A percentile compares a stretch with the other conserved stretches of the same genome.
Evolutionary conservation across 1,140 invertebrate species (phyloP).

Genomic region (Saccostrea echinata): DNA sequence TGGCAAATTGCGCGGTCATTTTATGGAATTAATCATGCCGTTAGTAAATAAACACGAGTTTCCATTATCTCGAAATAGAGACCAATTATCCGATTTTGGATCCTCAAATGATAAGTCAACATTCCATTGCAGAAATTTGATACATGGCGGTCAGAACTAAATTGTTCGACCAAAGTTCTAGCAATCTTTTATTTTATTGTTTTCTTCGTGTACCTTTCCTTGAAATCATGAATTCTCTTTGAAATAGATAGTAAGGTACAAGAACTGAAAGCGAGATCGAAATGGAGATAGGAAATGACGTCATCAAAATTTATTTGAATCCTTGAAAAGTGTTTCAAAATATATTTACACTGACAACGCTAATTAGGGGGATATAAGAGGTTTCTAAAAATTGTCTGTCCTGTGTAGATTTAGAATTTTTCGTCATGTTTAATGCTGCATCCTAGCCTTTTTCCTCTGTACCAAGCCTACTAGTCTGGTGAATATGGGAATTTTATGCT

Average conservation of each 20-base stretch:
- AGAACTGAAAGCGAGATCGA: neutral
- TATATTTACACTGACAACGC: constrained; percentile 30
- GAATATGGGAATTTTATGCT: constrained; percentile 27
- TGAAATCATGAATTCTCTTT: neutral
- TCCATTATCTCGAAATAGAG: constrained; percentile 33
- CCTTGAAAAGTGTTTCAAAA: constrained; percentile 17
- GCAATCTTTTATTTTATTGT: neutral
- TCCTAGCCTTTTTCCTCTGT: neutral
- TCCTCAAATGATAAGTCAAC: neutral
- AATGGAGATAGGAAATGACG: constrained; percentile 26
- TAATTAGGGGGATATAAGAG: neutral
- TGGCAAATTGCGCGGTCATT: constrained; percentile 19
- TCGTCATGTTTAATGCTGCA: constrained; percentile 16
- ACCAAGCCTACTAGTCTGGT: neutral
- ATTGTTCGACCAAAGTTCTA: constrained; percentile 7
- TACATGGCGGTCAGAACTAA: neutral
- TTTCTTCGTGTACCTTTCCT: neutral
- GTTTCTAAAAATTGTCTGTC: constrained; percentile 10
- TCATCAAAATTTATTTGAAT: constrained; percentile 17
- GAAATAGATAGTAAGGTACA: constrained; percentile 25
- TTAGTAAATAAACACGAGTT: constrained; percentile 5
- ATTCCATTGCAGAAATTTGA: constrained; percentile 1
- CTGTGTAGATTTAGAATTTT: constrained; percentile 19
- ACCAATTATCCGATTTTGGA: constrained; percentile 3
- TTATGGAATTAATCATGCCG: constrained; percentile 28